Evolutionary conservation across 2,888 invertebrate species (phyloP).

Genomic region (Anodontia alba): DNA sequence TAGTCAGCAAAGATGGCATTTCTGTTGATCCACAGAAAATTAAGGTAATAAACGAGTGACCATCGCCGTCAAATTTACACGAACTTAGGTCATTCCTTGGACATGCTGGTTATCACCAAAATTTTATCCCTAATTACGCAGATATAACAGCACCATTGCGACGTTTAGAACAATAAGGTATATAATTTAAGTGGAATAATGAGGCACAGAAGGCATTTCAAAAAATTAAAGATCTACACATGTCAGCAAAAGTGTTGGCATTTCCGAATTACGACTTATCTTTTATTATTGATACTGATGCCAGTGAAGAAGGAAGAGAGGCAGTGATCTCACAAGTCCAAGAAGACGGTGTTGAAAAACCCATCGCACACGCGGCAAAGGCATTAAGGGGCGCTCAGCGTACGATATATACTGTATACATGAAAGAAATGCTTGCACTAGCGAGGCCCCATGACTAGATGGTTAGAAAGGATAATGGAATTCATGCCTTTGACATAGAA

Average conservation of each 20-base stretch:
- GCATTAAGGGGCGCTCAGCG: no score
- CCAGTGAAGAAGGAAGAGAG: conserved; percentile 31
- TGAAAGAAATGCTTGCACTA: no score
- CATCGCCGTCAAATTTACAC: neutral
- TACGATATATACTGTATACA: no score
- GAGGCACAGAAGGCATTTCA: conserved; percentile 6
- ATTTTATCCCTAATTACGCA: conserved; percentile 3
- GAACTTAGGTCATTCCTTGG: conserved; percentile 31
- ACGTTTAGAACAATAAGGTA: neutral
- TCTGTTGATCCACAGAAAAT: conserved; percentile 17
- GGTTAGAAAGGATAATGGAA: no score
- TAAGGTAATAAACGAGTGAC: conserved; percentile 18
- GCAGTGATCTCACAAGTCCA: conserved; percentile 30
- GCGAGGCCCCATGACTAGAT: no score
- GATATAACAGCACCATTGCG: neutral
- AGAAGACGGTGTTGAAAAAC: no score
- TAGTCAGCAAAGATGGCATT: conserved; percentile 21
- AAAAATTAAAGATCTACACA: neutral
- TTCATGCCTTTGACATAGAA: no score
- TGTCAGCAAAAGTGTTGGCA: neutral
- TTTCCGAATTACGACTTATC: neutral
- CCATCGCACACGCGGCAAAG: no score
- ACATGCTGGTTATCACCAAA: conserved; percentile 19
- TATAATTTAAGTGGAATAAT: neutral
- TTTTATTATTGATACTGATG: conserved; percentile 44